phyloP scores from a whole-genome alignment of 2,797 vertebrate genomes.

The Melanogrammus aeglefinus region DNA sequence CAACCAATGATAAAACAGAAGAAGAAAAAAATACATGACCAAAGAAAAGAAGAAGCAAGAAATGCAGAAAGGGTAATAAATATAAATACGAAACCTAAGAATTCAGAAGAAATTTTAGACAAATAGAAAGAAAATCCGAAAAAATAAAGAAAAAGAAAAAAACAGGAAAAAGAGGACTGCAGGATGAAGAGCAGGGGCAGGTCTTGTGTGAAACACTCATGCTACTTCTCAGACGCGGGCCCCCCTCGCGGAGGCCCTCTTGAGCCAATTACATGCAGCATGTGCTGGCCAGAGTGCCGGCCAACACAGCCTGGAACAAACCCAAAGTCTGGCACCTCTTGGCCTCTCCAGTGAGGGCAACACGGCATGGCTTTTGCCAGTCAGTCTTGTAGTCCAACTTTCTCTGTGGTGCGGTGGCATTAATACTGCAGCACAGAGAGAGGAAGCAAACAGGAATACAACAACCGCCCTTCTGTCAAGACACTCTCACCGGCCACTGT shows the following conservation, averaged over 20 bases:
- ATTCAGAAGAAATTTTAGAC: too few relatives aligned
- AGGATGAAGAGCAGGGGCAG: constrained; percentile 57
- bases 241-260: constrained; percentile 67
- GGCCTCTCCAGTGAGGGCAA: constrained; percentile 70
- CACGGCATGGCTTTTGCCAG: constrained; percentile 59
- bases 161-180: constrained; percentile 24
- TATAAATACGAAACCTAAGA: too few relatives aligned
- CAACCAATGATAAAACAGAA: too few relatives aligned
- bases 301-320: constrained; percentile 64
- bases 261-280: constrained; percentile 71
- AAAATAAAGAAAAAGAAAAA: constrained; percentile 24
- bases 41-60: constrained; percentile 23
- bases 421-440: constrained; percentile 72
- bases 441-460: constrained; percentile 73
- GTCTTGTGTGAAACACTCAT: constrained; percentile 67
- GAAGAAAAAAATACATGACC: constrained; percentile 22
- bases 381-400: constrained; percentile 67
- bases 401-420: constrained; percentile 64
- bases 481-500: constrained; percentile 40
- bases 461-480: constrained; percentile 58
- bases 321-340: constrained; percentile 72
- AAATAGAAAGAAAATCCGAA: constrained; percentile 13
- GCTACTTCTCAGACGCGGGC: constrained; percentile 68
- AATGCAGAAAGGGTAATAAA: too few relatives aligned
- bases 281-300: constrained; percentile 66